These are phyloP conservation scores for Rousettus leschenaultii DNA, from an alignment of 2,113 vertebrate genomes.

Conservation along the genomic window DNA sequence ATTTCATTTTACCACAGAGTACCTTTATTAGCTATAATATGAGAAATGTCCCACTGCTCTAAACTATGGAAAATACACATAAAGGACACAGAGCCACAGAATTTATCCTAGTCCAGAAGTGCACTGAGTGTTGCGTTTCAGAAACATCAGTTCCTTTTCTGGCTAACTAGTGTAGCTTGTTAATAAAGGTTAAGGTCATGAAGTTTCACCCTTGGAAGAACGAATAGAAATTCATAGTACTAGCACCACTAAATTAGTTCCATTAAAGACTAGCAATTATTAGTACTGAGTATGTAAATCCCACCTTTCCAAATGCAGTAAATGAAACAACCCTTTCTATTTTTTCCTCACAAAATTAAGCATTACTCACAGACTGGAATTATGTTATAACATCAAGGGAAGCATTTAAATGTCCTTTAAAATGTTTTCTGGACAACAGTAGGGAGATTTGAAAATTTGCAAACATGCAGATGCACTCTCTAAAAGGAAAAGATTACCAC, in stretches of 20 bases:
- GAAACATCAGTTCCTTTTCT: background rate
- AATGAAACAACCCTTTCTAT: background rate
- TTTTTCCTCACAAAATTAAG: background rate
- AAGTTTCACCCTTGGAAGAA: background rate
- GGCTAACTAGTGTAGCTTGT: background rate
- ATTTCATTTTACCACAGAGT: background rate
- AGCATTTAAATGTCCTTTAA: background rate
- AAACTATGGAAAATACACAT: background rate
- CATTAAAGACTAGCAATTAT: conserved; percentile 22
- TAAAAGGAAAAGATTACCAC: background rate
- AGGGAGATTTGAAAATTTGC: background rate
- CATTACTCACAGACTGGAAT: background rate
- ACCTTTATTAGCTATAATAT: background rate
- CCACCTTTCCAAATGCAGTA: background rate
- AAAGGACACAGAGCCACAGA: background rate
- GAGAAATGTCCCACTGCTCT: background rate
- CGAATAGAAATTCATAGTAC: background rate
- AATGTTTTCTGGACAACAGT: background rate
- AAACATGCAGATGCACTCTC: background rate
- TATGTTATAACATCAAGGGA: background rate
- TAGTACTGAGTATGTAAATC: background rate
- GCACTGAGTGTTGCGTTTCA: background rate
- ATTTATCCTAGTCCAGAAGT: background rate
- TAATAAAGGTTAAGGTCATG: conserved; percentile 19
- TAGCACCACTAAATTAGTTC: background rate